A percentile compares a stretch with the other conserved stretches of the same genome.
Conservation (phyloP, 2,888 invertebrate species). For the Idaea aversata region DNA sequence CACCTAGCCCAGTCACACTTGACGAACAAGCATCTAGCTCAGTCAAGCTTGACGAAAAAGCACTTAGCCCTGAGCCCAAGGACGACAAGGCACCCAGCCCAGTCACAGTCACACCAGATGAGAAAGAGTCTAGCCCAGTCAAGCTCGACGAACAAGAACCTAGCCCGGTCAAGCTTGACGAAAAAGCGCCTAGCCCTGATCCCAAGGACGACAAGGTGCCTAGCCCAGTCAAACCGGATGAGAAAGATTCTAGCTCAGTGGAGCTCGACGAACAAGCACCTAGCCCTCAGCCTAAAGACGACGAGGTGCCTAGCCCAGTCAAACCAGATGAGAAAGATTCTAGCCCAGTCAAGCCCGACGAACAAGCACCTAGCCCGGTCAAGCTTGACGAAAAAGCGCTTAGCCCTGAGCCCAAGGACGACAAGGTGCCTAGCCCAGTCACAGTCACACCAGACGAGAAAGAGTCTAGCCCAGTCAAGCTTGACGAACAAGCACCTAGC, state of each 20-base stretch:
- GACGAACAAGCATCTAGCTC: conserved; percentile 11
- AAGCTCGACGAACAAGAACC: conserved; percentile 5
- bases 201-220: conserved; percentile 13
- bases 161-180: conserved; percentile 7
- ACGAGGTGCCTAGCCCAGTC: conserved; percentile 3
- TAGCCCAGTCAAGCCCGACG: conserved; percentile 12
- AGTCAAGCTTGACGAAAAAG: conserved; percentile 5
- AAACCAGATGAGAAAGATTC: conserved; percentile 12
- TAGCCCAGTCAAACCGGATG: neutral
- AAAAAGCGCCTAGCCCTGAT: conserved; percentile 13
- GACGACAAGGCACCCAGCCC: conserved; percentile 23
- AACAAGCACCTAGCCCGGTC: conserved; percentile 15
- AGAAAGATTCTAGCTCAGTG: conserved; percentile 11
- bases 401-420: conserved; percentile 16
- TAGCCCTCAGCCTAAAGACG: neutral
- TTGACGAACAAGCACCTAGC: conserved; percentile 15
- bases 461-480: conserved; percentile 3
- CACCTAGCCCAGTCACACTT: conserved; percentile 5
- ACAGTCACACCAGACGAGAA: conserved; percentile 10
- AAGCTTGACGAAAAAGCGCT: conserved; percentile 14
- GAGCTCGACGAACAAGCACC: neutral
- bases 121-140: conserved; percentile 6
- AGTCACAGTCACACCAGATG: neutral
- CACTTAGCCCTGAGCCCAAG: neutral
- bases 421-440: conserved; percentile 4